Base-by-base conservation (phyloP, 1,140 invertebrate species). In the Rhizoglyphus robini region DNA sequence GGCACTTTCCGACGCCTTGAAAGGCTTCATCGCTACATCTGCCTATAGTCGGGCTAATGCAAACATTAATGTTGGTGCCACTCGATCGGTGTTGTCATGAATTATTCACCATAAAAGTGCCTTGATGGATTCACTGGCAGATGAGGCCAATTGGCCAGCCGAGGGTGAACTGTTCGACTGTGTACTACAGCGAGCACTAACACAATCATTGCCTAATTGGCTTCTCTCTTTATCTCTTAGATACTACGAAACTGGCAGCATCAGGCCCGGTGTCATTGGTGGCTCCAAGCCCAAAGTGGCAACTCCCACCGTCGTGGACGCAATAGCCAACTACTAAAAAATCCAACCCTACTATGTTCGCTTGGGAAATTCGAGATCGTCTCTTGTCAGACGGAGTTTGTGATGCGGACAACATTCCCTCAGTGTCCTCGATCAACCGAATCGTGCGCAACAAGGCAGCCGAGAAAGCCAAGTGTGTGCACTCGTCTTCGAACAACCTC, bases 261-360 rank as follows among this genome's bases (percentile, higher is more conserved):
- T 98, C 79, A 95, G 95, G 75, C 95, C 96, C 5, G 95, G 95
- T 4, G 94, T 99, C 36, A 99, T 99, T 72, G 96, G 96, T 2
- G 96, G 96, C 20, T 96, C 90, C 30, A 99, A 99, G 78, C 96
- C 96, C 8, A 99, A 99, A 79, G 96, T 99, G 31, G 96, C 96
- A 2, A 99, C 96, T 0, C 94, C 94, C 0, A 89, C 91, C 51
- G 96, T 99, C 13, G 96, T 99, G 30, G 91, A 98, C 74, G 93
- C 94, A 47, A 99, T 99, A 69, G 90, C 93, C 1, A 88, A 90
- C 69, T 99, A 99, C n/a, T 81, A 99, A 99, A 76, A 82, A 91
- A 67, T 92, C 97, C 76, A 98, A 99, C 78, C 96, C 96, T 0
- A 99, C 95, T 20, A 98, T 99, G 94, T 99, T 99, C 76, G 96